Evolutionary conservation across 2,888 invertebrate species (phyloP), one percentile per base, ranked within the genome.

Genomic region (Amphipyra tragopoginis): DNA sequence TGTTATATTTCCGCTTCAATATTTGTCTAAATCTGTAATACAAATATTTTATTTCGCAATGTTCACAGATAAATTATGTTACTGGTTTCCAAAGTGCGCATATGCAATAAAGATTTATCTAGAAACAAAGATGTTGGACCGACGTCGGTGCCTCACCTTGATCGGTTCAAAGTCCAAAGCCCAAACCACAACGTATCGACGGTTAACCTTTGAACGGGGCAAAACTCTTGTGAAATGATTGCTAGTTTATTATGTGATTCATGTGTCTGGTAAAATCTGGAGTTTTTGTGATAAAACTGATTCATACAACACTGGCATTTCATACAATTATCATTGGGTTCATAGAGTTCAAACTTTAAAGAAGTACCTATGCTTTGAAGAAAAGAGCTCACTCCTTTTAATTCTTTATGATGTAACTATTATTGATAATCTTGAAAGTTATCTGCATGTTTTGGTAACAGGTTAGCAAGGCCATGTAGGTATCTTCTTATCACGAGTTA

Each of bases 1-100:
- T 47, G 65, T 53, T 51, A 44, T 40, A 43, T 72, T 72, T 60
- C 71, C 67, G 57, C 6, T n/a, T 58, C 11, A 72, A 61, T 72
- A 67, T 73, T 67, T 10, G 45, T 9, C 52, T 42, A 49, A 62
- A 53, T 58, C 47, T 13, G 38, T 54, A 56, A 15, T 45, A 44
- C 34, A 56, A 68, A 68, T 50, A 67, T 52, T 59, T 7, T 40
- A 48, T 55, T 67, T 45, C 47, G 5, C 39, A 47, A 62, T 51
- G 15, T 39, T 42, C 33, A 48, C 50, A 13, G 21, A 55, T 55
- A 13, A 44, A 40, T n/a, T n/a, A n/a, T 26, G 39, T 51, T 26
- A 42, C 5, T 42, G 38, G 15, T 5, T 40, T 39, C 44, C 45
- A 51, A 73, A 73, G 49, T 49, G 11, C 7, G 33, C 6, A 36